These are phyloP conservation scores for Chloroclystis v-ata DNA, from an alignment of 2,888 invertebrate species.

Conservation along the genomic window DNA sequence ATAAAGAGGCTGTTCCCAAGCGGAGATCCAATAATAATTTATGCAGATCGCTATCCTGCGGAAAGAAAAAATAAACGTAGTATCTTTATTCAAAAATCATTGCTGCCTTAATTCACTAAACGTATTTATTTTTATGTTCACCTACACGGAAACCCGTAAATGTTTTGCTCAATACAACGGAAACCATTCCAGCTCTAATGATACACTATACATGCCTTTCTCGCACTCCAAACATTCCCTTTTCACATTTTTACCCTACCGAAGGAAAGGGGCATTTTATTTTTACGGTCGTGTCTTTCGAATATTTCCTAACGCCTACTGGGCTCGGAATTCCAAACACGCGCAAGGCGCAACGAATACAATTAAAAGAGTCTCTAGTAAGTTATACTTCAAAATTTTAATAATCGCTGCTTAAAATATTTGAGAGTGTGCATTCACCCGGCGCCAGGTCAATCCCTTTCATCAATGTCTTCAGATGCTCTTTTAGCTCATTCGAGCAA, in stretches of 20 bases:
- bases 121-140: slow-evolving; percentile 8
- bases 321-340: slow-evolving; percentile 49
- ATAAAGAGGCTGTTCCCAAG: not conserved
- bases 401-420: not conserved
- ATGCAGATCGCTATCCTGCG: not conserved
- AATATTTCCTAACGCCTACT: slow-evolving; percentile 51
- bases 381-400: slow-evolving; percentile 32
- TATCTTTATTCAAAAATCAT: slow-evolving; percentile 8
- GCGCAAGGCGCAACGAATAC: slow-evolving; percentile 39
- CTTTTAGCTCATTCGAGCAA: slow-evolving; percentile 53
- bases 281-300: slow-evolving; percentile 57
- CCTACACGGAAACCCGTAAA: slow-evolving; percentile 9
- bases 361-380: slow-evolving; percentile 34
- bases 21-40: not conserved
- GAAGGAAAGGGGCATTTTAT: slow-evolving; percentile 51
- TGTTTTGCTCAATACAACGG: slow-evolving; percentile 32
- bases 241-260: slow-evolving; percentile 49
- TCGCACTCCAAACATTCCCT: slow-evolving; percentile 48
- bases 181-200: slow-evolving; percentile 40
- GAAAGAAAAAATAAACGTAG: not conserved
- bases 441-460: slow-evolving; percentile 34
- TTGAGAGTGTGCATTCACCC: not conserved
- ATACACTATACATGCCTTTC: slow-evolving; percentile 35
- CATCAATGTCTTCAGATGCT: slow-evolving; percentile 47
- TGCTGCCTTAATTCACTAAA: slow-evolving; percentile 7